Evolutionary conservation across 1,140 invertebrate species (phyloP).

Genomic region (Cyclargus thomasi): DNA sequence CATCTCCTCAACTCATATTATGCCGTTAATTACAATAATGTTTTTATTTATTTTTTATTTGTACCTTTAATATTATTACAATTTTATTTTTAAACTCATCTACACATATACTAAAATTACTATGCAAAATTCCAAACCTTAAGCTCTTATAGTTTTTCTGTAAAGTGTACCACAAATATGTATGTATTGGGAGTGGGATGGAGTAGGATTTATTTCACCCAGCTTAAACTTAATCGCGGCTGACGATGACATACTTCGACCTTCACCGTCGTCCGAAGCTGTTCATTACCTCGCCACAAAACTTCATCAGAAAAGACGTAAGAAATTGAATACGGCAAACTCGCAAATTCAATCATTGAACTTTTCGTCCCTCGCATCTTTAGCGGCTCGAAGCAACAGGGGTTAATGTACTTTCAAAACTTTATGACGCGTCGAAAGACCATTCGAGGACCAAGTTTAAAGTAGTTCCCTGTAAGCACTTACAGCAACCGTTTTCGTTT

Average conservation of each 20-base stretch:
- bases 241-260: neutral
- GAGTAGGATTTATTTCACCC: no score
- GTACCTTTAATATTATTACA: no score
- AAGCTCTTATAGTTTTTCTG: no score
- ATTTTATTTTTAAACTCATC: no score
- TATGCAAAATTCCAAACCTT: no score
- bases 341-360: neutral
- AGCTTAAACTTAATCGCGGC: no score
- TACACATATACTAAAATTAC: no score
- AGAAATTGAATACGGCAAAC: neutral
- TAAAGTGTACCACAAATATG: no score
- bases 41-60: no score
- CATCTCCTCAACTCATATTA: no score
- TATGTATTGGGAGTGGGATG: no score
- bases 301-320: neutral
- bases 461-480: neutral
- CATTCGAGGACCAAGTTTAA: neutral
- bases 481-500: neutral
- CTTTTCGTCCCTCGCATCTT: neutral
- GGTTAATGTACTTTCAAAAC: neutral
- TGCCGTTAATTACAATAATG: no score
- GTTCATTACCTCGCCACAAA: neutral
- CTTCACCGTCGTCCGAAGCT: neutral
- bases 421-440: neutral
- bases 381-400: neutral